Percentiles rank a stretch among this genome's conserved stretches.
Evolutionary conservation across 1,140 invertebrate genomes (phyloP).

Genomic region (Mamestra configurata): DNA sequence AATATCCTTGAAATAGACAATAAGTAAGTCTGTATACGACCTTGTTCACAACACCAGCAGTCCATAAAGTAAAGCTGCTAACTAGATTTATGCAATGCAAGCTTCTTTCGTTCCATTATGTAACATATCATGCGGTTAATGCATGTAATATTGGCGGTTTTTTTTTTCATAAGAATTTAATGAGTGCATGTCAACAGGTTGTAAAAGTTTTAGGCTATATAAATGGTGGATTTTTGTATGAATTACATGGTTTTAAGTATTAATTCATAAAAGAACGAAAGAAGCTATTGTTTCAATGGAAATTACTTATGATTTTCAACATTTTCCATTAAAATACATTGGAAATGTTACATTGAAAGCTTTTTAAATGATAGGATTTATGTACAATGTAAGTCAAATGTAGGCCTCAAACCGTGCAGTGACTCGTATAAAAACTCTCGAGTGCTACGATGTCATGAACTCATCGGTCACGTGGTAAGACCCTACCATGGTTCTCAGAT

Average conservation of each 20-base stretch:
- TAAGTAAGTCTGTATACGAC: conserved; percentile 14
- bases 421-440: neutral
- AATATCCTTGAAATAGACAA: neutral
- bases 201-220: neutral
- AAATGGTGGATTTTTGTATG: neutral
- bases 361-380: neutral
- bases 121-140: conserved; percentile 27
- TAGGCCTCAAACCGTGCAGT: neutral
- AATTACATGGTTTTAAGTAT: neutral
- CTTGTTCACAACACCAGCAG: conserved; percentile 20
- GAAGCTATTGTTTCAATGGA: neutral
- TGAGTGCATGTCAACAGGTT: neutral
- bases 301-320: neutral
- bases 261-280: neutral
- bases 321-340: neutral
- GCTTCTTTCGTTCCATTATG: conserved; percentile 33
- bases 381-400: neutral
- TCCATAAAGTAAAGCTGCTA: conserved; percentile 18
- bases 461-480: neutral
- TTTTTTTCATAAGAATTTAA: conserved; percentile 21
- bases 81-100: conserved; percentile 33
- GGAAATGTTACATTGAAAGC: conserved; percentile 1
- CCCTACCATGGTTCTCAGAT: neutral
- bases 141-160: conserved; percentile 20
- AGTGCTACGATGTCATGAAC: neutral